Evolutionary conservation across 2,888 invertebrate genomes (phyloP), one percentile per base, ranked within the genome.

Genomic region (Drosophila recens): DNA sequence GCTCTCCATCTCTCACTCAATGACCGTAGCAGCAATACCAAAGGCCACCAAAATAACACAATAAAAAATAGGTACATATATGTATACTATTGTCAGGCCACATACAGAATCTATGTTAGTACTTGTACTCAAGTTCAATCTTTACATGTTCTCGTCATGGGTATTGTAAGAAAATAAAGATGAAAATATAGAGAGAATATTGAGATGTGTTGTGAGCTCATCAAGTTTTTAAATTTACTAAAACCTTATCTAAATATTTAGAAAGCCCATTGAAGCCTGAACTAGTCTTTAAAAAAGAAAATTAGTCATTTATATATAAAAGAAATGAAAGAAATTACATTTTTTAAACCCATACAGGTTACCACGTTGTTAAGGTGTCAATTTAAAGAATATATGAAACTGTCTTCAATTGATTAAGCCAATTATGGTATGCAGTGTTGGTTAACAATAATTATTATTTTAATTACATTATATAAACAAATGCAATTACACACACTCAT

Each of bases 401-500:
- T 34, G 34, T 36, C 43, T 45, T 45, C 36, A 36, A 62, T 46
- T 62, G 15, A 43, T 36, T 45, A 15, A 4, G 33, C n/a, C 48
- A 48, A 48, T 49, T 40, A 36, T 40, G 4, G 20, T 17, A 23
- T 27, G 40, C n/a, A 36, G 15, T 6, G 17, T 15, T 13, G 17
- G 8, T 9, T 15, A 8, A 54, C 10, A 64, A 43, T 51, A 53
- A 76, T 68, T 65, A 76, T 70, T 67, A 38, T 46, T 64, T 53
- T 70, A 65, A 87, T 80, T 83, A 34, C 27, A 56, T 62, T 71
- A 61, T 20, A 53, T 59, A 52, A 46, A 46, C 33, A 64, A 75
- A 54, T 59, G 48, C 43, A 53, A 66, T 58, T 42, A 34, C 40
- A 8, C 57, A 61, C 65, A 70, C 68, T 68, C 51, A 74, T 85